These are phyloP conservation scores for Muscicapa adusta DNA, from an alignment of 2,113 vertebrate genomes.

Conservation along the genomic window DNA sequence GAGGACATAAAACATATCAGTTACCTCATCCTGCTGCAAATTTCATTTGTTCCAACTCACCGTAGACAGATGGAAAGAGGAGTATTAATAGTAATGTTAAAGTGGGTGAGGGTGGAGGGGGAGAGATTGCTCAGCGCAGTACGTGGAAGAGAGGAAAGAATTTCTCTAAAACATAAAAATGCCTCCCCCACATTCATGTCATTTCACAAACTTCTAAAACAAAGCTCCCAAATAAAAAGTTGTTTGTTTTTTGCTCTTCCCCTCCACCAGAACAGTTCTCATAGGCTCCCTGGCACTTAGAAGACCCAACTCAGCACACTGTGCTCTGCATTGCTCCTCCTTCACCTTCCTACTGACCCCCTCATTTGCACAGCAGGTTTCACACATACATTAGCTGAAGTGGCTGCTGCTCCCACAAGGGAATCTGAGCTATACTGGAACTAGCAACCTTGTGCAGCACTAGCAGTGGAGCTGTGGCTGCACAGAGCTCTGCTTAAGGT, in stretches of 20 bases:
- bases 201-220: conserved; percentile 45
- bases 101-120: conserved; percentile 35
- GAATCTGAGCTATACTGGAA: background rate
- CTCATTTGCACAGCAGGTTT: background rate
- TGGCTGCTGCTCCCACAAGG: conserved; percentile 25
- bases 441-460: background rate
- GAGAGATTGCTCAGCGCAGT: conserved; percentile 44
- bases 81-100: conserved; percentile 53
- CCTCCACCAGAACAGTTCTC: background rate
- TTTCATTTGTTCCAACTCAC: conserved; percentile 41
- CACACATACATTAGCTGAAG: background rate
- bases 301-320: background rate
- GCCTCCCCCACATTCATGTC: conserved; percentile 45
- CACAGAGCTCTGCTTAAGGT: conserved; percentile 29
- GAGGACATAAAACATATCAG: background rate
- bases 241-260: background rate
- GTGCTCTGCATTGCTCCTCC: background rate
- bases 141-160: conserved; percentile 43
- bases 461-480: background rate
- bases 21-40: conserved; percentile 22
- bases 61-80: conserved; percentile 44
- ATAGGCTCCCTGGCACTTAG: background rate
- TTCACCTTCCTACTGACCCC: background rate
- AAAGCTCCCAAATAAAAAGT: conserved; percentile 11
- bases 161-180: conserved; percentile 39